Conservation (phyloP, 2,888 invertebrate genomes). For the Drosophila sordidula region DNA sequence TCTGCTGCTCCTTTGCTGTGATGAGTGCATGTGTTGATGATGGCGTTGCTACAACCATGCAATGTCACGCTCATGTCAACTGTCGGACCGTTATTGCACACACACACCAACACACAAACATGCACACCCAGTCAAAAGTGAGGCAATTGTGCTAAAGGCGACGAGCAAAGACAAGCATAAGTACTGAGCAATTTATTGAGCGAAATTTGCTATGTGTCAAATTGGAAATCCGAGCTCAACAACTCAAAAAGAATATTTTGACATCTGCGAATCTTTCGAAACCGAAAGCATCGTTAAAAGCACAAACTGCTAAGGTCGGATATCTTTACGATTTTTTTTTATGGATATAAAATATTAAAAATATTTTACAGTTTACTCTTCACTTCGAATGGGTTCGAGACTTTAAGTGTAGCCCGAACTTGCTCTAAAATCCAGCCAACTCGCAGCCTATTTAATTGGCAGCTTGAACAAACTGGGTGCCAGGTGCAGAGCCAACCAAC, state of each 20-base stretch:
- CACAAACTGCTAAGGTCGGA: not conserved
- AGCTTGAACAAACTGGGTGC: conserved; percentile 7
- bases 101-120: conserved; percentile 11
- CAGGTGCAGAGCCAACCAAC: conserved; percentile 8
- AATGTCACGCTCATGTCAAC: conserved; percentile 71
- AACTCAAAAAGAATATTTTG: not conserved
- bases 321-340: too few species aligned
- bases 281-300: not conserved
- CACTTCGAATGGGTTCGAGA: too few species aligned
- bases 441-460: conserved; percentile 19
- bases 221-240: not conserved
- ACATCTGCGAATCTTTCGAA: not conserved
- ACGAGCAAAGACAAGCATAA: conserved; percentile 4
- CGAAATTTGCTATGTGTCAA: conserved; percentile 1
- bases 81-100: conserved; percentile 53
- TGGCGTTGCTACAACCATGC: conserved; percentile 63
- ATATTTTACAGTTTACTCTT: too few species aligned
- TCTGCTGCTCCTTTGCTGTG: conserved; percentile 14
- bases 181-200: not conserved
- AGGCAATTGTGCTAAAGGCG: conserved; percentile 14
- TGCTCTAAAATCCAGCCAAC: too few species aligned
- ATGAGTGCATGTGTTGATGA: conserved; percentile 67
- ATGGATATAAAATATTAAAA: too few species aligned
- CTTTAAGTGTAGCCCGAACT: too few species aligned
- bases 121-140: not conserved